These are phyloP conservation scores for Caenorhabditis tropicalis DNA, from an alignment of 1,140 invertebrate genomes.

Conservation along the genomic window DNA sequence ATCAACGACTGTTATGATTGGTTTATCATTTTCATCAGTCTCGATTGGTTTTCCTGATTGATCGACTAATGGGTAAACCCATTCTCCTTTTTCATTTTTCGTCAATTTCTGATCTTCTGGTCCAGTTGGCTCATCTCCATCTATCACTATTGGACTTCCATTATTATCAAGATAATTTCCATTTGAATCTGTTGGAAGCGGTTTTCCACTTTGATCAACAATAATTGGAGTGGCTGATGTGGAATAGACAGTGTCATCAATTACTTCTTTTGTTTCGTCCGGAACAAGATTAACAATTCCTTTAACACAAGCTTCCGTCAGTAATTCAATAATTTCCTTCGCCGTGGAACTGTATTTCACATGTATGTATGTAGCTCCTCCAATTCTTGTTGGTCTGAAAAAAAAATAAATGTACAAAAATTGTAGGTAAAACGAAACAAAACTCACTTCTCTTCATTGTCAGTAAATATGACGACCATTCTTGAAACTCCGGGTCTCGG, in stretches of 20 bases:
- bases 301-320: background rate
- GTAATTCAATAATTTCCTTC: background rate
- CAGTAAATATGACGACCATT: constrained; percentile 58
- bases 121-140: constrained; percentile 47
- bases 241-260: background rate
- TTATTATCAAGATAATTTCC: constrained; percentile 40
- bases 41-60: constrained; percentile 36
- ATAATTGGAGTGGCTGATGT: background rate
- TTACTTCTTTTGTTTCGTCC: constrained; percentile 14
- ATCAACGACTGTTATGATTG: constrained; percentile 55
- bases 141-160: constrained; percentile 46
- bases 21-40: constrained; percentile 47
- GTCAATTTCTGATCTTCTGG: constrained; percentile 61
- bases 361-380: background rate
- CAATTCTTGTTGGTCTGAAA: constrained; percentile 1
- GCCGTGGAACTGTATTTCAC: background rate
- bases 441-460: constrained; percentile 59
- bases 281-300: constrained; percentile 3
- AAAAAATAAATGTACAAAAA: background rate
- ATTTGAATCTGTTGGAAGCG: constrained; percentile 49
- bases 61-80: constrained; percentile 60
- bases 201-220: constrained; percentile 55
- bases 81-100: constrained; percentile 61
- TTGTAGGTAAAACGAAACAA: background rate
- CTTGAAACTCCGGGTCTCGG: constrained; percentile 45